Conservation (phyloP, 2,113 vertebrate species). For the Aphyosemion australe region DNA sequence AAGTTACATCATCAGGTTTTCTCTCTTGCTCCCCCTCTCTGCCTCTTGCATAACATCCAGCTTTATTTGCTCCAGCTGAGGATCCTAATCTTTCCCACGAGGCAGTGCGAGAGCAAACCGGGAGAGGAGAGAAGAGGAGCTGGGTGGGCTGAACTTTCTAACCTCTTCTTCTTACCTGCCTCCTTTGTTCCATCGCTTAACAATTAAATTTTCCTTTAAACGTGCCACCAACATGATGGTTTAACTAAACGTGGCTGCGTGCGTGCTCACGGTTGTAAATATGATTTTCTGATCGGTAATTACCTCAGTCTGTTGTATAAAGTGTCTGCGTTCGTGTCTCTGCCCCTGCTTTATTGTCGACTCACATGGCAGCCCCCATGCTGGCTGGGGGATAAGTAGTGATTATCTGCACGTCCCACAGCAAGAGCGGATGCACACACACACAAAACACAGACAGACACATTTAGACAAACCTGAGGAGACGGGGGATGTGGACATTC, state of each 20-base stretch:
- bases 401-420: constrained; percentile 47
- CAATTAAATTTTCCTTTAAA: constrained; percentile 65
- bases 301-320: constrained; percentile 23
- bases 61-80: constrained; percentile 79
- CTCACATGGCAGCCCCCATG: constrained; percentile 34
- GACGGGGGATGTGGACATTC: constrained; percentile 30
- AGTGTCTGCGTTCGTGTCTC: constrained; percentile 20
- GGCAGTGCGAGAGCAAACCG: constrained; percentile 59
- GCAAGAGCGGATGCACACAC: constrained; percentile 4
- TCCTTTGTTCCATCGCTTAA: constrained; percentile 63
- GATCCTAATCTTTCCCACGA: constrained; percentile 75
- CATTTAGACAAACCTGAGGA: constrained; percentile 22
- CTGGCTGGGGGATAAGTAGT: constrained; percentile 42
- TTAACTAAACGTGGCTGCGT: background rate
- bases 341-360: constrained; percentile 16
- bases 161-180: constrained; percentile 44
- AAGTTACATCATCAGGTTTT: constrained; percentile 68
- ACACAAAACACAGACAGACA: background rate
- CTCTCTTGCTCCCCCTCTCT: constrained; percentile 46
- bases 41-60: constrained; percentile 76
- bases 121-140: constrained; percentile 44
- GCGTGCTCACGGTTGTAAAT: constrained; percentile 2
- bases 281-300: constrained; percentile 25
- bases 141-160: constrained; percentile 42
- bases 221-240: constrained; percentile 22